Evolutionary conservation across 2,797 vertebrate species (phyloP).

Genomic region (Urophycis tenuis): DNA sequence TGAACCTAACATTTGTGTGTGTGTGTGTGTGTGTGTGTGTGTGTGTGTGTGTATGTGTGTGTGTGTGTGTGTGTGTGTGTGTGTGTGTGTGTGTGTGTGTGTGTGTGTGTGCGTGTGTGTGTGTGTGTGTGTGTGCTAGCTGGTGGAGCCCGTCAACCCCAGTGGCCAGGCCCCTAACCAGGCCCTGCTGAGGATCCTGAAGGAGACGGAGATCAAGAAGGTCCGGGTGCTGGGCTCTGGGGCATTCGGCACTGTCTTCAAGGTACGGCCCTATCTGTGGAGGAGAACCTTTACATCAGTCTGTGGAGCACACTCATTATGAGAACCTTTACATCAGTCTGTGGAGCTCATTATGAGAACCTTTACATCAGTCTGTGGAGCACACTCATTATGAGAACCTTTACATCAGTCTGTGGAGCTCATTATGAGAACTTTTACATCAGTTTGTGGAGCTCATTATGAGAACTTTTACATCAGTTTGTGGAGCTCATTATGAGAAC

Average conservation of each 20-base stretch:
- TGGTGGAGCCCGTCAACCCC: conserved; percentile 86
- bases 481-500: conserved; percentile 67
- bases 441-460: not conserved
- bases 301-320: not conserved
- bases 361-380: not conserved
- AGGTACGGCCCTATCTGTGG: conserved; percentile 66
- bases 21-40: not conserved
- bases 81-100: conserved; percentile 4
- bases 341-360: conserved; percentile 37
- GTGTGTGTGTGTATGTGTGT: not conserved
- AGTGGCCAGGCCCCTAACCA: conserved; percentile 90
- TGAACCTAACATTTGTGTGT: not conserved
- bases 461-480: too few species aligned
- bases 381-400: too few species aligned
- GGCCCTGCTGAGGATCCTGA: conserved; percentile 86
- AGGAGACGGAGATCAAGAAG: conserved; percentile 91
- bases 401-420: too few species aligned
- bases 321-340: too few species aligned
- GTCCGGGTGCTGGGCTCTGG: conserved; percentile 86
- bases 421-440: conserved; percentile 46
- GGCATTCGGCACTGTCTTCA: conserved; percentile 90
- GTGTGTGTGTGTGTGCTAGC: conserved; percentile 54
- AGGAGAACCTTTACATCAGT: conserved; percentile 56
- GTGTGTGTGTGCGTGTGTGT: conserved; percentile 4
- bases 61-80: not conserved